Evolutionary conservation across 2,113 vertebrate species (phyloP), one percentile per base, ranked within the genome.

Genomic region (Istiophorus platypterus): DNA sequence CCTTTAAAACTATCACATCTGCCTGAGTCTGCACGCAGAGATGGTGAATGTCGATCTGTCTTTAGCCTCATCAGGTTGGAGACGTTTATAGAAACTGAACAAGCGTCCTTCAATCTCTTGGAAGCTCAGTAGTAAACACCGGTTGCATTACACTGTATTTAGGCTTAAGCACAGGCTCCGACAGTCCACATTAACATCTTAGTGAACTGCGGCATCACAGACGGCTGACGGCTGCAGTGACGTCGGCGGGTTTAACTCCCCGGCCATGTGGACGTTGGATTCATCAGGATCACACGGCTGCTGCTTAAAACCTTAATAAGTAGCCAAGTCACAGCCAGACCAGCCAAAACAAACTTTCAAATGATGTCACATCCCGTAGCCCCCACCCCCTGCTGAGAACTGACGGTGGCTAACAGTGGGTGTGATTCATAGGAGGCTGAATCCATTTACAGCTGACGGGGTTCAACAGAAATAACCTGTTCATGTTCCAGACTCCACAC

Each of bases 51-150:
- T 29, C 13, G 4, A 58, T 26, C 17, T 64, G 15, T 45, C 12
- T 45, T 59, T 20, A n/a, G 22, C 15, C 39, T 42, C 17, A 17
- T 75, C 72, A 20, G 26, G 1, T 17, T 56, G 34, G 62, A 56
- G 45, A 45, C 26, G 45, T 76, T 24, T 18, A 13, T 79, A n/a
- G 42, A 39, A 11, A 5, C 14, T 39, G n/a, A 59, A 17, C 11
- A 5, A 56, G 47, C 2, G 13, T 39, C 49, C 8, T 14, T 64
- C 18, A 14, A 18, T 17, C 18, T 67, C n/a, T 10, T 24, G 52
- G 13, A 26, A n/a, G 22, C n/a, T 54, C n/a, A 42, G 78, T 62
- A 61, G 52, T 59, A 51, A 72, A 72, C n/a, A 20, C 6, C 45
- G 58, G 22, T 47, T 37, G 22, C 49, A 51, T 51, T 3, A 24